Evolutionary conservation across 92 coral and sea anemone genomes (phyloP), one percentile per base, ranked within the genome.

Genomic region (Epizoanthus illoricatus): DNA sequence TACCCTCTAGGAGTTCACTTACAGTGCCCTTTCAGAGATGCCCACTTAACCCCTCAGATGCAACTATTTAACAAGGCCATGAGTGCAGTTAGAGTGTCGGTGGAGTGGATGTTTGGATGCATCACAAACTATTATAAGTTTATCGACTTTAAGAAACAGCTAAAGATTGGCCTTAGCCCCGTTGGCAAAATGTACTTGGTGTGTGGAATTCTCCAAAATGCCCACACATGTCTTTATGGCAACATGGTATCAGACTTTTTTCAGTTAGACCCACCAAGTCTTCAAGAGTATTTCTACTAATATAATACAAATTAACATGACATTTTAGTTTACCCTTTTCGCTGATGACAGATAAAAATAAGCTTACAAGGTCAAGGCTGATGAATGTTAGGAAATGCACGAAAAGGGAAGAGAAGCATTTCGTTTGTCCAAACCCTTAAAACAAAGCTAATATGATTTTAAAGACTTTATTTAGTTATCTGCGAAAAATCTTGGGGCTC

Each of bases 151-250:
- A 81, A 81, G 76, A 69, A 62, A 17, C 85, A 81, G 28, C 36
- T 71, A n/a, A 71, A 71, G 13, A 71, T 71, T 71, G 75, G 75
- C 75, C 17, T 36, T 43, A 81, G 55, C 52, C 75, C 76, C 17
- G 76, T 81, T 8, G 85, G 85, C 6, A 69, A 81, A 64, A 43
- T 81, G 23, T 81, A 80, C 18, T 7, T 74, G 5, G 65, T 74
- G 3, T 80, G 49, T 45, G 84, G 74, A 80, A 6, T 65, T 15
- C 21, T 80, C 5, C 64, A 65, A 18, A 66, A 80, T 80, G 84
- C 84, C 42, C 74, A 59, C 84, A 65, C 85, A 23, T 81, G 85
- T 65, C 66, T 81, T 23, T 81, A 81, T 81, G 85, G 85, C 19
- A 81, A 67, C 74, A 81, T 81, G 47, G 76, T 69, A 1, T 81